Percentiles rank a stretch among this genome's conserved stretches.
These are phyloP conservation scores for Cnemophilus loriae DNA, from an alignment of 2,113 vertebrate genomes.

Conservation along the genomic window DNA sequence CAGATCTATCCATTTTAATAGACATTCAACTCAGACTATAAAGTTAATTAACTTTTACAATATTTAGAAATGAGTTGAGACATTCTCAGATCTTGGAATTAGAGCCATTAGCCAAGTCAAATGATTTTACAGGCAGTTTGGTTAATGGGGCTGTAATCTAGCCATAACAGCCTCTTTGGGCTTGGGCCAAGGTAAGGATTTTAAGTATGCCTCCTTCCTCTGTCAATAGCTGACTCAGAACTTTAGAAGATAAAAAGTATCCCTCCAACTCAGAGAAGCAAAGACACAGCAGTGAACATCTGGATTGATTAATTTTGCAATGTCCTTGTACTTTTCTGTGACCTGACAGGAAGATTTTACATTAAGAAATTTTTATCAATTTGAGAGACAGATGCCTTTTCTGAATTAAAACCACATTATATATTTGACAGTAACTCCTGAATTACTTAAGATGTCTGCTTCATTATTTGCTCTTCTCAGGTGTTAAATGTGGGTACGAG, in stretches of 20 bases:
- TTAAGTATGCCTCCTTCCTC: not conserved
- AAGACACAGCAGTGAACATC: not conserved
- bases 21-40: not conserved
- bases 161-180: not conserved
- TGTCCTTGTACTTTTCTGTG: not conserved
- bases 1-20: not conserved
- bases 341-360: not conserved
- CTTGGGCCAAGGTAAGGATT: not conserved
- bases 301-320: not conserved
- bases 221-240: not conserved
- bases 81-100: conserved; percentile 23
- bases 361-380: not conserved
- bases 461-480: not conserved
- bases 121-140: conserved; percentile 34
- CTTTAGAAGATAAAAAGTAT: not conserved
- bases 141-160: conserved; percentile 24
- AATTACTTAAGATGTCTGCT: not conserved
- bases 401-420: not conserved
- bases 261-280: not conserved
- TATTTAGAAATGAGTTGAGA: conserved; percentile 32
- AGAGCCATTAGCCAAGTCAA: not conserved
- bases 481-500: not conserved
- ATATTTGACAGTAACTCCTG: not conserved
- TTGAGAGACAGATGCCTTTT: not conserved
- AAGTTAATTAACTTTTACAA: conserved; percentile 44